phyloP scores from a whole-genome alignment of 2,888 invertebrate genomes.

The Vandiemenella viatica region DNA sequence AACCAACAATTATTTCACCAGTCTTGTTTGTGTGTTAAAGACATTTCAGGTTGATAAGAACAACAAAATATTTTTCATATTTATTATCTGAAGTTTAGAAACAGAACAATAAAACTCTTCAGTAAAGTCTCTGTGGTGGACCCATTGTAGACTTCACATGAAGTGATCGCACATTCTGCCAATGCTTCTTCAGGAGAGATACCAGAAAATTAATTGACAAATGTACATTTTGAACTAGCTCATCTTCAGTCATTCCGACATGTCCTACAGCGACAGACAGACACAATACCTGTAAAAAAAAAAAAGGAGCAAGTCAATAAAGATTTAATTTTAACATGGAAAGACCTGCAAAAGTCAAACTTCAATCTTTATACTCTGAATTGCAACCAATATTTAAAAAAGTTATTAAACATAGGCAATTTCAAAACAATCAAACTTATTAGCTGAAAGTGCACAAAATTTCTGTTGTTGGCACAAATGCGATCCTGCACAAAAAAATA shows the following conservation, averaged over 20 bases:
- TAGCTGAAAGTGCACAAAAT: not conserved
- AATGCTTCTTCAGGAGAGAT: constrained; percentile 97
- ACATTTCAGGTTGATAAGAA: too few species aligned
- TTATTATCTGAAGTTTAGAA: too few species aligned
- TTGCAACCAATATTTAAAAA: too few species aligned
- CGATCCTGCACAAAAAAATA: not conserved
- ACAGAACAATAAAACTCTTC: too few species aligned
- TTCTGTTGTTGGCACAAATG: not conserved
- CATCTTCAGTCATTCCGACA: constrained; percentile 88
- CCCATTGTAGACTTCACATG: constrained; percentile 99
- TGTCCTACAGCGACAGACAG: constrained; percentile 97
- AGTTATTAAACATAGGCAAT: too few species aligned
- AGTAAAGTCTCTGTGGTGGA: constrained; percentile 91
- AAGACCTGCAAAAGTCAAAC: too few species aligned
- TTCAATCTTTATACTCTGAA: too few species aligned
- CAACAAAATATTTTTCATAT: too few species aligned
- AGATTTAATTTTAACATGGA: too few species aligned
- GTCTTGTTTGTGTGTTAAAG: too few species aligned
- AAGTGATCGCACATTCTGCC: constrained; percentile 97
- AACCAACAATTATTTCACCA: too few species aligned
- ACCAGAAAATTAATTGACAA: constrained; percentile 97
- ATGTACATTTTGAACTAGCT: constrained; percentile 92
- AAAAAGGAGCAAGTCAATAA: too few species aligned
- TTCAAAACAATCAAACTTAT: not conserved
- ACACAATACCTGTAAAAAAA: constrained; percentile 62